phyloP scores from a whole-genome alignment of 1,140 invertebrate species.

The Dryas iulia region DNA sequence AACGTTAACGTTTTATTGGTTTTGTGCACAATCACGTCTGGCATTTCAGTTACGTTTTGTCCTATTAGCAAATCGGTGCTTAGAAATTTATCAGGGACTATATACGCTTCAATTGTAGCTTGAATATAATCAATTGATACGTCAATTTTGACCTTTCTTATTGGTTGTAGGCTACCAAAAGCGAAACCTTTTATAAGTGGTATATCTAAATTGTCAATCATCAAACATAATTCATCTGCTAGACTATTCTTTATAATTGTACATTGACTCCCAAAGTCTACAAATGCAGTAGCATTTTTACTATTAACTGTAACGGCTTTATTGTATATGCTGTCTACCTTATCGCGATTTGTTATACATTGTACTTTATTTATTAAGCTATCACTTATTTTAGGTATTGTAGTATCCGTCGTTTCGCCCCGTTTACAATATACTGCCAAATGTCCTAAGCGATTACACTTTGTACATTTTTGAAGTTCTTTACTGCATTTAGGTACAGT shows the following conservation, averaged over 20 bases:
- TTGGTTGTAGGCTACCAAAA: slow-evolving; percentile 17
- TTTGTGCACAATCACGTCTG: slow-evolving; percentile 26
- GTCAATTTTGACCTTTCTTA: slow-evolving; percentile 22
- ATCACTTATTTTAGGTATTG: background rate
- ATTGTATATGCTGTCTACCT: background rate
- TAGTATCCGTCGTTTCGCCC: slow-evolving; percentile 21
- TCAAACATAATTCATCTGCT: slow-evolving; percentile 1
- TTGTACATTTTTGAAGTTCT: slow-evolving; percentile 22
- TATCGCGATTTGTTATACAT: too few relatives aligned
- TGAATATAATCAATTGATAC: slow-evolving; percentile 20
- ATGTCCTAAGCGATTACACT: slow-evolving; percentile 16
- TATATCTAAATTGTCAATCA: slow-evolving; percentile 7
- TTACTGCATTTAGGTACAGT: slow-evolving; percentile 30
- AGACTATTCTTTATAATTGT: slow-evolving; percentile 28
- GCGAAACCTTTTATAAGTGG: slow-evolving; percentile 29
- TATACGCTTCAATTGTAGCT: slow-evolving; percentile 16
- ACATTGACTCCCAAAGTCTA: slow-evolving; percentile 38
- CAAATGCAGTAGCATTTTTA: slow-evolving; percentile 19
- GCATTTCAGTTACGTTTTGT: slow-evolving; percentile 34
- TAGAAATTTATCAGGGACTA: slow-evolving; percentile 29
- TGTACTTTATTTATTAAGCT: background rate
- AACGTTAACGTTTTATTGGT: slow-evolving; percentile 17
- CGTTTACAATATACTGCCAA: slow-evolving; percentile 1
- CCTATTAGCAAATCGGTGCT: slow-evolving; percentile 29
- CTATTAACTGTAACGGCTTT: slow-evolving; percentile 14